Evolutionary conservation across 2,113 vertebrate species (phyloP), one percentile per base, ranked within the genome.

Genomic region (Thunnus thynnus): DNA sequence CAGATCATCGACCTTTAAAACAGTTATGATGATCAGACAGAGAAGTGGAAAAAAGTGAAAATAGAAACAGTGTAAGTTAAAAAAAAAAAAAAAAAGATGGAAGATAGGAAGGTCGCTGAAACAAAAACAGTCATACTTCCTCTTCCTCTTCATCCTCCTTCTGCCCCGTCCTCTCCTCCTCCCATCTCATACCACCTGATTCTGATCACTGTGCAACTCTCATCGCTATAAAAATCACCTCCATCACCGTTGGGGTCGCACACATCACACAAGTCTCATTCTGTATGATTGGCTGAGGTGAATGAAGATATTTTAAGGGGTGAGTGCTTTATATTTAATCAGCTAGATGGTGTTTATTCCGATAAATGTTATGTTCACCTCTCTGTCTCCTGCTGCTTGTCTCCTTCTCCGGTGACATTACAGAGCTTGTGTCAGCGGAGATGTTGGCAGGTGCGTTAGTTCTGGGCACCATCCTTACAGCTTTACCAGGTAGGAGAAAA

Each of bases 361-460:
- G 11, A 58, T 71, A 2, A 32, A 60, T 54, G 27, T 56, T n/a
- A 54, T 73, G 20, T 69, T 78, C 61, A 69, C 32, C 57, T 63
- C 16, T 83, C 12, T 3, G 4, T 82, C 60, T 52, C 36, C 20
- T 32, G 80, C 7, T 51, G 41, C n/a, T 61, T 46, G 44, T 86
- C 70, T 64, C 44, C 76, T 44, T 66, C 76, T 92, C 64, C 54
- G 61, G 76, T 90, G 80, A 79, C 86, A 80, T 86, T 74, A 32
- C 78, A 91, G 87, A 62, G 79, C 72, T 85, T 1, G 79, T 65
- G 86, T 89, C 88, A 92, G 90, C 90, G 78, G 90, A 94, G 84
- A 95, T 95, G 94, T 91, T 93, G 91, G 89, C 91, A 89, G 92
- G 90, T 92, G 89, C 46, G 36, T 87, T 94, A 61, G 62, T 90